phyloP scores from a whole-genome alignment of 2,113 vertebrate genomes.

The Corythornis cristatus region DNA sequence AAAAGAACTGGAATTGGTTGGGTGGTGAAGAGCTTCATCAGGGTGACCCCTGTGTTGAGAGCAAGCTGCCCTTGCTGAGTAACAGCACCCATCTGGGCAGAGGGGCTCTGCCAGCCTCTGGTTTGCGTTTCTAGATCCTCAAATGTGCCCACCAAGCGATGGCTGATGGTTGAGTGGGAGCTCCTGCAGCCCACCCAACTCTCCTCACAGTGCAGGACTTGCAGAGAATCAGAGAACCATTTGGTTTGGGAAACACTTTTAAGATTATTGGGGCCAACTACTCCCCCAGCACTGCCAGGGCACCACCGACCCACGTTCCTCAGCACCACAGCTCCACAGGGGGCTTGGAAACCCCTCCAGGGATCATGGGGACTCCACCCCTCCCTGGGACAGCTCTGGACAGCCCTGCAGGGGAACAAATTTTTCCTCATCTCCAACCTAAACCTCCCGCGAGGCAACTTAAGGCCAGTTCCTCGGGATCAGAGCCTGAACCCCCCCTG shows the following conservation, averaged over 20 bases:
- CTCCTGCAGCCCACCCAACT: neutral
- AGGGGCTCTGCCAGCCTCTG: neutral
- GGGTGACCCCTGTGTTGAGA: neutral
- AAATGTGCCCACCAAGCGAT: accelerated
- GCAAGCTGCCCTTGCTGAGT: neutral
- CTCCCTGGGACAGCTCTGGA: neutral
- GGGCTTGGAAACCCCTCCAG: neutral
- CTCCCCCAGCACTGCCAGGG: neutral
- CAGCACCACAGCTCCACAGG: neutral
- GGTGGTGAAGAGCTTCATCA: neutral
- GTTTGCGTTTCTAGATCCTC: accelerated
- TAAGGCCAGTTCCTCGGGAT: too few relatives aligned
- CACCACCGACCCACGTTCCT: neutral
- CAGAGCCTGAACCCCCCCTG: neutral
- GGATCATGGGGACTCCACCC: neutral
- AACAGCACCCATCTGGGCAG: accelerated
- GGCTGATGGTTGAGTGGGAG: accelerated
- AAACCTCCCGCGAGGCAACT: neutral
- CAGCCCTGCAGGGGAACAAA: neutral
- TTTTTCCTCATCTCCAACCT: neutral
- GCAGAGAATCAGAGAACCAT: too few relatives aligned
- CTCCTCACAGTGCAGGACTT: accelerated
- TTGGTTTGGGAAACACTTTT: too few relatives aligned
- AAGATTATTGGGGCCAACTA: neutral
- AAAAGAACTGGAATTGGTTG: neutral